Evolutionary conservation across 1,140 invertebrate species (phyloP).

Genomic region (Parasteatoda tepidariorum): DNA sequence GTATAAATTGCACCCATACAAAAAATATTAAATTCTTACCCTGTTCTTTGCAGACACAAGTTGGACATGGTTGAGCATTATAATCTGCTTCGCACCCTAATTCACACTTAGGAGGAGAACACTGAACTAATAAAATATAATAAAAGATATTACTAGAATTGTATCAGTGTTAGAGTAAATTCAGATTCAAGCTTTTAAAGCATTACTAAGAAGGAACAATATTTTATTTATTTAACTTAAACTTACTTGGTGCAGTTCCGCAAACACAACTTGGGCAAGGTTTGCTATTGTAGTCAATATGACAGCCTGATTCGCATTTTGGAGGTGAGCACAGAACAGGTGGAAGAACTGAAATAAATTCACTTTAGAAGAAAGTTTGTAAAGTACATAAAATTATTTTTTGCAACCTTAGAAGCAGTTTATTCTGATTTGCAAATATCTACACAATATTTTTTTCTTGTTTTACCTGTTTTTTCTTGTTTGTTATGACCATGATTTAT

Average conservation of each 20-base stretch:
- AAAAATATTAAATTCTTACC: background rate
- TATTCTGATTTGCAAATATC: no score
- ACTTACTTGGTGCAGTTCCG: background rate
- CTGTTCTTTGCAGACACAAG: background rate
- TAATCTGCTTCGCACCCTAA: background rate
- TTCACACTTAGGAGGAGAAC: slow-evolving; percentile 5
- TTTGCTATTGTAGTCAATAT: background rate
- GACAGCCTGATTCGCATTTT: slow-evolving; percentile 20
- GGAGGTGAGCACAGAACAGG: slow-evolving; percentile 8
- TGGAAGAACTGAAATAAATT: background rate
- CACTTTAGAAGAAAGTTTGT: background rate
- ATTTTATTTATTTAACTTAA: background rate
- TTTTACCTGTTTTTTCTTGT: background rate
- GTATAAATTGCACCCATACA: background rate
- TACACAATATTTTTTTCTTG: background rate
- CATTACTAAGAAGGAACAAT: no score
- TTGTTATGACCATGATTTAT: no score
- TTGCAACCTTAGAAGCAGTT: no score
- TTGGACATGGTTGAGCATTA: background rate
- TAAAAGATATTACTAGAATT: no score
- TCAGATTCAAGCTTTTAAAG: no score
- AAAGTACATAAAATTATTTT: background rate
- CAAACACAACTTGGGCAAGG: slow-evolving; percentile 11
- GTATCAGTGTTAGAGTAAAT: no score
- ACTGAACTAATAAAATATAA: background rate